Percentiles rank a stretch among this genome's conserved stretches.
phyloP scores from a whole-genome alignment of 2,888 invertebrate genomes.

The Mythimna lalbum region DNA sequence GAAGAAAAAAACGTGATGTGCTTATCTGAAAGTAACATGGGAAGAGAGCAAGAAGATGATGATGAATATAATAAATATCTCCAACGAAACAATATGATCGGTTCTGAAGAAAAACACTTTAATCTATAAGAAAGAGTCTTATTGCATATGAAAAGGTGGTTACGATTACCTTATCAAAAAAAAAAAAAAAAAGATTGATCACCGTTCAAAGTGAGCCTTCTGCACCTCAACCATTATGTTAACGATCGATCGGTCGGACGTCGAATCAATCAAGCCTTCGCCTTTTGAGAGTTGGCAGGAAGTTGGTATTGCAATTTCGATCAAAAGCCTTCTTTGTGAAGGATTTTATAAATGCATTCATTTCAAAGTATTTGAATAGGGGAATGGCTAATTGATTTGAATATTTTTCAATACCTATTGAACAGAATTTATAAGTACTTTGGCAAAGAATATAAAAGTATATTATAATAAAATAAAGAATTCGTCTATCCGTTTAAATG shows the following conservation, averaged over 20 bases:
- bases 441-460: background rate
- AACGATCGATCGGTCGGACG: conserved; percentile 26
- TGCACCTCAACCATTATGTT: conserved; percentile 4
- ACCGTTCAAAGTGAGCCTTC: conserved; percentile 17
- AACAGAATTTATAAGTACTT: background rate
- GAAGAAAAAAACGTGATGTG: too few relatives aligned
- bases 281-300: conserved; percentile 48
- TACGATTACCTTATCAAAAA: conserved; percentile 2
- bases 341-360: conserved; percentile 38
- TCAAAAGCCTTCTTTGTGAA: conserved; percentile 40
- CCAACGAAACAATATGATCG: too few relatives aligned
- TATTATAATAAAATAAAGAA: background rate
- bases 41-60: too few relatives aligned
- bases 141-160: background rate
- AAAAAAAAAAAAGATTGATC: conserved; percentile 29
- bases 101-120: too few relatives aligned
- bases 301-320: conserved; percentile 53
- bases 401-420: conserved; percentile 2
- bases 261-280: conserved; percentile 51
- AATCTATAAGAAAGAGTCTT: background rate
- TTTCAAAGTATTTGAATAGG: conserved; percentile 18
- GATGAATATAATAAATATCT: too few relatives aligned
- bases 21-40: too few relatives aligned
- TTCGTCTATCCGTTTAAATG: background rate
- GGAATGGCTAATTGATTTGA: conserved; percentile 21